phyloP scores from a whole-genome alignment of 2,113 vertebrate genomes.

The Oreochromis spilurus region DNA sequence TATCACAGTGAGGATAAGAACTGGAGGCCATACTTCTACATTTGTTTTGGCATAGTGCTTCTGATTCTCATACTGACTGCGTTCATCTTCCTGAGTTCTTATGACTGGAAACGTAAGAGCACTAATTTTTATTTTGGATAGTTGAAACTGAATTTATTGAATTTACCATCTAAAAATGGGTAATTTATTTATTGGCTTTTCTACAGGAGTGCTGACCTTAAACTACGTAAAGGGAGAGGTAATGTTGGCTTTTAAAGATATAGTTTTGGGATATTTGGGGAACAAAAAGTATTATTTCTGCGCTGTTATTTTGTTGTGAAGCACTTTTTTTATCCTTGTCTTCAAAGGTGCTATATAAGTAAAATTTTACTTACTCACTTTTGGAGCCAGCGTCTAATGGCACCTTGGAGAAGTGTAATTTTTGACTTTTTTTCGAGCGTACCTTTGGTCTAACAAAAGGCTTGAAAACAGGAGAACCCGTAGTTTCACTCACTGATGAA shows the following conservation, averaged over 20 bases:
- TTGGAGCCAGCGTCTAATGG: neutral
- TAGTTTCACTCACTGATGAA: neutral
- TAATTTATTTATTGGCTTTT: neutral
- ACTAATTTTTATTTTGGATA: neutral
- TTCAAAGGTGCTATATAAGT: neutral
- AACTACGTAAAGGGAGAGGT: neutral
- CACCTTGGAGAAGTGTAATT: neutral
- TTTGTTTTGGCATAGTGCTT: neutral
- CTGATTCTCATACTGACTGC: neutral
- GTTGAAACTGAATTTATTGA: neutral
- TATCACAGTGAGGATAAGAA: accelerated
- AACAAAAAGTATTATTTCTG: neutral
- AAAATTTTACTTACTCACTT: neutral
- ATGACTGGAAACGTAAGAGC: neutral
- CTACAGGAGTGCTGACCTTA: neutral
- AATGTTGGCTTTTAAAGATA: neutral
- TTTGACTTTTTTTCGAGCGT: neutral
- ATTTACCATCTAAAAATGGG: accelerated
- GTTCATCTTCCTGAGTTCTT: neutral
- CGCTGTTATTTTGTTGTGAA: neutral
- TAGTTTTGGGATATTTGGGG: neutral
- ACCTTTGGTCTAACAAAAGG: neutral
- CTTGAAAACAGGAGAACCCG: neutral
- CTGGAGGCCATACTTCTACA: neutral
- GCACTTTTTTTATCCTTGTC: neutral